Percentiles rank a stretch among this genome's conserved stretches.
Evolutionary conservation across 2,888 invertebrate genomes (phyloP).

Genomic region (Apodemia duryi): DNA sequence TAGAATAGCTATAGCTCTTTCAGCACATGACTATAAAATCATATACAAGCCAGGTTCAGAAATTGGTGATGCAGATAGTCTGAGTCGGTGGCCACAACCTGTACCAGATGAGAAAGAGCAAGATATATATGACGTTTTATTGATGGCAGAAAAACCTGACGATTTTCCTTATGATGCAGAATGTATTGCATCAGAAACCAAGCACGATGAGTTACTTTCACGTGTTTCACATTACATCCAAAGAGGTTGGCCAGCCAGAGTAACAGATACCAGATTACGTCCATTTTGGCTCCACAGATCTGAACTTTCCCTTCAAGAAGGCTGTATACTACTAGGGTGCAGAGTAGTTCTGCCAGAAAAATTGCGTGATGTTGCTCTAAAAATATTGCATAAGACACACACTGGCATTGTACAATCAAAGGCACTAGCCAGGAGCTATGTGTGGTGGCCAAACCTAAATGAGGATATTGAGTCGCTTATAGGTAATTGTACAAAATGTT

Average conservation of each 20-base stretch:
- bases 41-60: conserved; percentile 30
- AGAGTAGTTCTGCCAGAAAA: conserved; percentile 20
- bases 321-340: conserved; percentile 23
- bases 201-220: background rate
- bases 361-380: conserved; percentile 19
- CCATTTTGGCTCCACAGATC: background rate
- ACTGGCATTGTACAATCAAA: conserved; percentile 32
- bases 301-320: conserved; percentile 18
- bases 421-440: conserved; percentile 31
- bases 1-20: conserved; percentile 31
- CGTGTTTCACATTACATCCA: background rate
- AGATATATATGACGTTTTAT: conserved; percentile 24
- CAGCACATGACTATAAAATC: conserved; percentile 30
- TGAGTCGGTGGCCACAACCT: conserved; percentile 27
- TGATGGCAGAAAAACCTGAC: conserved; percentile 27
- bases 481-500: conserved; percentile 13
- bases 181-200: background rate
- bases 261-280: background rate
- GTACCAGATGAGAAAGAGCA: conserved; percentile 22
- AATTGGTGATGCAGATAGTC: conserved; percentile 31
- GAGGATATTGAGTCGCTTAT: conserved; percentile 21
- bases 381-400: conserved; percentile 24
- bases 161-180: conserved; percentile 24
- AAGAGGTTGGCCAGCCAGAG: background rate
- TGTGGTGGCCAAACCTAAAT: conserved; percentile 32